Evolutionary conservation across 1,140 invertebrate genomes (phyloP).

Genomic region (Drosophila busckii): DNA sequence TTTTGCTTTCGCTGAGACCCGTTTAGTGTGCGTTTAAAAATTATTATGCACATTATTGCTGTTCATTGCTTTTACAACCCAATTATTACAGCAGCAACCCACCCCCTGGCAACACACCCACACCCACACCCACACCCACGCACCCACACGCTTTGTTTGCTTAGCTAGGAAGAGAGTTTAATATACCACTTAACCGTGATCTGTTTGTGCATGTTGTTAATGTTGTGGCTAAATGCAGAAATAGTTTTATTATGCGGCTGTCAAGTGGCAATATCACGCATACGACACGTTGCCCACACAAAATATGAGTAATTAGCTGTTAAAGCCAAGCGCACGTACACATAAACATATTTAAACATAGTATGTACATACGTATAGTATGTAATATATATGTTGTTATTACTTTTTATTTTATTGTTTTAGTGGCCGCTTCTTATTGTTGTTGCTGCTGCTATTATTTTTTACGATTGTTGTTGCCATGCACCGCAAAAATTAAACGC

Average conservation of each 20-base stretch:
- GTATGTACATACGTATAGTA: constrained; percentile 51
- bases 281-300: constrained; percentile 43
- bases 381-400: constrained; percentile 45
- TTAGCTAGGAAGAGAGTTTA: background rate
- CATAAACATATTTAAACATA: too few relatives aligned
- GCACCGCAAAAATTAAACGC: constrained; percentile 58
- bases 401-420: constrained; percentile 3
- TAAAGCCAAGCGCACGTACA: constrained; percentile 63
- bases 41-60: constrained; percentile 74
- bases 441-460: constrained; percentile 2
- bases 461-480: constrained; percentile 32
- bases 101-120: background rate
- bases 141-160: background rate
- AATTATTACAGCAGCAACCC: constrained; percentile 53
- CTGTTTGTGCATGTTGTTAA: constrained; percentile 9
- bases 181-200: background rate
- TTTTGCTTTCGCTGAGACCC: constrained; percentile 2
- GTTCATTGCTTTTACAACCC: constrained; percentile 69
- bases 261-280: constrained; percentile 67
- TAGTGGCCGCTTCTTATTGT: constrained; percentile 13
- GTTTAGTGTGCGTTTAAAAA: constrained; percentile 58
- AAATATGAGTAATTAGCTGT: constrained; percentile 63
- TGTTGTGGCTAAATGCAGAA: constrained; percentile 36
- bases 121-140: background rate
- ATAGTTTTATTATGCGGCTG: constrained; percentile 45